Evolutionary conservation across 2,888 invertebrate species (phyloP).

Genomic region (Cantharis rufa): DNA sequence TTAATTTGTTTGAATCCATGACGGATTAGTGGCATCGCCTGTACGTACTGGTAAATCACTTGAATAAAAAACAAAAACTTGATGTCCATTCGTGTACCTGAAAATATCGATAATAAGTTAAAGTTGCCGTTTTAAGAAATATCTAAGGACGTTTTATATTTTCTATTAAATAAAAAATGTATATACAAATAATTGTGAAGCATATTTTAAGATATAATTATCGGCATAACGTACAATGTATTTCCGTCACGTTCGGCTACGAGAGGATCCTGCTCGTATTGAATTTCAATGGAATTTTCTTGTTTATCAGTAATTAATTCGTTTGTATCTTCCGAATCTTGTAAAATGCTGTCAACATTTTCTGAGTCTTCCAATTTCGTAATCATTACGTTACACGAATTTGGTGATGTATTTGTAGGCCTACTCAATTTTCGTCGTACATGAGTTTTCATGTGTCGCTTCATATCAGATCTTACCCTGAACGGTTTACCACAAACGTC

Average conservation of each 20-base stretch:
- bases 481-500: conserved; percentile 79
- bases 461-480: conserved; percentile 81
- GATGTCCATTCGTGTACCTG: conserved; percentile 51
- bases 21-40: conserved; percentile 35
- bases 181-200: conserved; percentile 19
- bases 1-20: conserved; percentile 45
- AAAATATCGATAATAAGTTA: conserved; percentile 33
- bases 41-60: conserved; percentile 43
- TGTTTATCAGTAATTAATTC: conserved; percentile 48
- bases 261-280: conserved; percentile 54
- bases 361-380: conserved; percentile 35
- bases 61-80: conserved; percentile 50
- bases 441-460: conserved; percentile 78
- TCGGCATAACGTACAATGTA: conserved; percentile 55
- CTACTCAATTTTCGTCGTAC: conserved; percentile 47
- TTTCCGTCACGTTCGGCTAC: conserved; percentile 54
- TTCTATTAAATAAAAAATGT: conserved; percentile 20
- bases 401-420: conserved; percentile 32
- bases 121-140: conserved; percentile 11
- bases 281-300: conserved; percentile 49
- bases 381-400: conserved; percentile 34
- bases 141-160: conserved; percentile 6
- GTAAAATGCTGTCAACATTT: conserved; percentile 38
- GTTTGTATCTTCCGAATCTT: conserved; percentile 45
- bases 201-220: conserved; percentile 37